phyloP scores from a whole-genome alignment of 2,113 vertebrate species.

The Corythornis cristatus region DNA sequence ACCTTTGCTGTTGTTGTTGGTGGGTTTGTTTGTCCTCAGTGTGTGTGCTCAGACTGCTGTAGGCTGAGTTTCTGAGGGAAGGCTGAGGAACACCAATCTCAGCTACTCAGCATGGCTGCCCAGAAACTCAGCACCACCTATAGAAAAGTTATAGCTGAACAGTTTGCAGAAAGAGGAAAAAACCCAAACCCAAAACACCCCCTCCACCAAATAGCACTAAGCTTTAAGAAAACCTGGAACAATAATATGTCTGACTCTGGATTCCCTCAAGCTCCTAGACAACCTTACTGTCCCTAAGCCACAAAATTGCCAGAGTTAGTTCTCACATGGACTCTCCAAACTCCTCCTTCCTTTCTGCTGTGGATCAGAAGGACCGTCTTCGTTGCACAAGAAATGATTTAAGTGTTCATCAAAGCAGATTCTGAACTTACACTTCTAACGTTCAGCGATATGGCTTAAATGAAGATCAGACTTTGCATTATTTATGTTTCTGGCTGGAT shows the following conservation, averaged over 20 bases:
- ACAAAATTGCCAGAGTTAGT: neutral
- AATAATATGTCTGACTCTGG: neutral
- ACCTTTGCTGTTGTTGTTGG: neutral
- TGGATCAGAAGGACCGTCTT: neutral
- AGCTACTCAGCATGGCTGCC: neutral
- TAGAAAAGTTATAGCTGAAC: neutral
- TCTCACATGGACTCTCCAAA: neutral
- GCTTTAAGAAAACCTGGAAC: neutral
- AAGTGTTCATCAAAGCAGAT: neutral
- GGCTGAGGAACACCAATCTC: neutral
- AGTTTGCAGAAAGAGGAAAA: neutral
- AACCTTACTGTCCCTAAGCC: neutral
- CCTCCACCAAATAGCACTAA: neutral
- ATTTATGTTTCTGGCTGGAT: constrained; percentile 52
- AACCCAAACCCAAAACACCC: neutral
- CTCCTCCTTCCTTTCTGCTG: neutral
- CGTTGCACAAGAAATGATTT: neutral
- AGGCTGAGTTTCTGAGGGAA: neutral
- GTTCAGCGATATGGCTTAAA: neutral
- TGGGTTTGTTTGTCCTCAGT: neutral
- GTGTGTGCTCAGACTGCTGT: neutral
- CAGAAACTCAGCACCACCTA: neutral
- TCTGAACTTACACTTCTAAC: neutral
- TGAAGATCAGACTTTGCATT: neutral
- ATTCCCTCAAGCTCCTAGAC: neutral